Evolutionary conservation across 2,797 vertebrate genomes (phyloP).

Genomic region (Dryobates pubescens): DNA sequence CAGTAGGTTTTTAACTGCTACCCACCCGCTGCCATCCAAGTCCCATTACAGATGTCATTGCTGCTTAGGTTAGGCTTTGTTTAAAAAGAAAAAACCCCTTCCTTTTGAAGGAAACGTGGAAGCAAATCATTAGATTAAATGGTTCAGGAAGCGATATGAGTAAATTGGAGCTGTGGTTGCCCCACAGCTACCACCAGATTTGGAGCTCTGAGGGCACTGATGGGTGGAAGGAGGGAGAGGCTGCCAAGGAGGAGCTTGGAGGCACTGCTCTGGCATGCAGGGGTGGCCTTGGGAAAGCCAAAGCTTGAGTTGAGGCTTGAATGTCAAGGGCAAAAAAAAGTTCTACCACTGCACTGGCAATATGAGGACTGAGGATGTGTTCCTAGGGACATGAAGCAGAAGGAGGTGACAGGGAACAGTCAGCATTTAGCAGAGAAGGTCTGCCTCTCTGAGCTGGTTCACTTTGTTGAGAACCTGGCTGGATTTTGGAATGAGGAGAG

Average conservation of each 20-base stretch:
- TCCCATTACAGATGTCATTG: slow-evolving; percentile 28
- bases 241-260: not conserved
- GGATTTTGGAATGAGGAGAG: not conserved
- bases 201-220: not conserved
- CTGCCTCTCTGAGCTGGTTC: not conserved
- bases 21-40: slow-evolving; percentile 6
- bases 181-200: not conserved
- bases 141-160: not conserved
- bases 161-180: not conserved
- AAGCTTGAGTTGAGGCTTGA: not conserved
- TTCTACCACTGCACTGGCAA: rapidly evolving
- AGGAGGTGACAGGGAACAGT: not conserved
- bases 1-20: slow-evolving; percentile 36
- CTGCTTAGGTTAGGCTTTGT: slow-evolving; percentile 35
- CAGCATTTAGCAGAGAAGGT: not conserved
- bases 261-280: not conserved
- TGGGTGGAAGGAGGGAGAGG: not conserved
- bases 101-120: not conserved
- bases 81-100: not conserved
- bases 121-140: slow-evolving; percentile 24
- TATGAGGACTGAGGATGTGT: not conserved
- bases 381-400: not conserved
- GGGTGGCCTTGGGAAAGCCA: not conserved
- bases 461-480: not conserved
- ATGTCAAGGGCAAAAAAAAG: not conserved